Percentiles rank a stretch among this genome's conserved stretches.
phyloP scores from a whole-genome alignment of 92 coral and sea anemone genomes.

The Porites divaricata region DNA sequence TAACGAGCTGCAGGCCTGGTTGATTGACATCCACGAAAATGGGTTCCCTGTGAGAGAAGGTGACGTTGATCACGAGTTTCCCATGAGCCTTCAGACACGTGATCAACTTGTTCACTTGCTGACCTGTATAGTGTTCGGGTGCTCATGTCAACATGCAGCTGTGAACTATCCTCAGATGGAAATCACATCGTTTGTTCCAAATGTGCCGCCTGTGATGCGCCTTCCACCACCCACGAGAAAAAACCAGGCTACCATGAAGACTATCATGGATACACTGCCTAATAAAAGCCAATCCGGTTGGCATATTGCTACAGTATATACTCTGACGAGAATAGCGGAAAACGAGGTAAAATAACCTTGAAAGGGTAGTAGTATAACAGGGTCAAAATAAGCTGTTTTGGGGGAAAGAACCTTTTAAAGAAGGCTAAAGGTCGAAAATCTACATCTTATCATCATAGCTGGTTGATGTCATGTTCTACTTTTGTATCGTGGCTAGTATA shows the following conservation, averaged over 20 bases:
- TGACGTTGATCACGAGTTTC: constrained; percentile 76
- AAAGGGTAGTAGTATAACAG: too few species aligned
- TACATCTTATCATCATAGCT: background rate
- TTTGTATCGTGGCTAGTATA: too few species aligned
- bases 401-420: background rate
- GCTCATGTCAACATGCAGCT: constrained; percentile 92
- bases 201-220: constrained; percentile 84
- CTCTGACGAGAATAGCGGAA: constrained; percentile 68
- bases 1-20: constrained; percentile 76
- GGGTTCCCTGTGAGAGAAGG: constrained; percentile 72
- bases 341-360: constrained; percentile 58
- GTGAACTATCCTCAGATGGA: constrained; percentile 90
- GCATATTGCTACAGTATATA: constrained; percentile 71
- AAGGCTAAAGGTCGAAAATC: background rate
- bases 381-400: background rate
- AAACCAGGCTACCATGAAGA: constrained; percentile 60
- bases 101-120: constrained; percentile 75
- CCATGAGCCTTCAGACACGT: constrained; percentile 59
- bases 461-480: too few species aligned
- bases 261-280: constrained; percentile 76
- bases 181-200: constrained; percentile 76
- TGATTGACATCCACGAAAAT: constrained; percentile 75
- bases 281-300: constrained; percentile 68
- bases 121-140: constrained; percentile 74
- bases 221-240: constrained; percentile 85